Evolutionary conservation across 2,888 invertebrate genomes (phyloP).

Genomic region (Strigamia maritima): DNA sequence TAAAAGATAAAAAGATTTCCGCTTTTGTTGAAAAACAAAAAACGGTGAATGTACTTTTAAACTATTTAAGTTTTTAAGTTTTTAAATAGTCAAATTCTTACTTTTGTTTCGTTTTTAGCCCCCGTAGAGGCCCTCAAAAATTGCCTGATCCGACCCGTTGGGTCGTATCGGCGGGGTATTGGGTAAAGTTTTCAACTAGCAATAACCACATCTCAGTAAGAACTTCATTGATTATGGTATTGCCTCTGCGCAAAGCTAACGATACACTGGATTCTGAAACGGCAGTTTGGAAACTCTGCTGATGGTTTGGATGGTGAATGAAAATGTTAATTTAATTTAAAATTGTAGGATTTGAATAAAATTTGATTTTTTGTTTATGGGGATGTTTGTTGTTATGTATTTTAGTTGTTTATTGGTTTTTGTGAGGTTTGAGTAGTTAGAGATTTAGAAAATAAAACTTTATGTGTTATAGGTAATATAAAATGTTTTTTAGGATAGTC

Average conservation of each 20-base stretch:
- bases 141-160: slow-evolving; percentile 76
- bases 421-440: too few relatives aligned
- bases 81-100: neutral
- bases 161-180: slow-evolving; percentile 84
- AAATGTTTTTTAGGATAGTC: too few relatives aligned
- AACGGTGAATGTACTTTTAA: too few relatives aligned
- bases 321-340: too few relatives aligned
- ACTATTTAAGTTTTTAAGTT: neutral
- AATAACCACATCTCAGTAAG: slow-evolving; percentile 82
- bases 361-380: too few relatives aligned
- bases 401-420: too few relatives aligned
- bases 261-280: neutral
- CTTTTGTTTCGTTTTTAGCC: neutral
- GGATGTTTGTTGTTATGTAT: too few relatives aligned
- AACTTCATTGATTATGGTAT: slow-evolving; percentile 88
- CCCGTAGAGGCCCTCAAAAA: slow-evolving; percentile 65
- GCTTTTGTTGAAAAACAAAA: neutral
- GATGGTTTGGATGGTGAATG: too few relatives aligned
- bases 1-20: neutral
- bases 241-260: slow-evolving; percentile 85
- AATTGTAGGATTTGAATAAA: too few relatives aligned
- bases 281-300: too few relatives aligned
- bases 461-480: too few relatives aligned
- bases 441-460: too few relatives aligned
- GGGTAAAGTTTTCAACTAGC: slow-evolving; percentile 92